Percentiles rank a stretch among this genome's conserved stretches.
Evolutionary conservation across 1,140 invertebrate genomes (phyloP).

Genomic region (Saccostrea echinata): DNA sequence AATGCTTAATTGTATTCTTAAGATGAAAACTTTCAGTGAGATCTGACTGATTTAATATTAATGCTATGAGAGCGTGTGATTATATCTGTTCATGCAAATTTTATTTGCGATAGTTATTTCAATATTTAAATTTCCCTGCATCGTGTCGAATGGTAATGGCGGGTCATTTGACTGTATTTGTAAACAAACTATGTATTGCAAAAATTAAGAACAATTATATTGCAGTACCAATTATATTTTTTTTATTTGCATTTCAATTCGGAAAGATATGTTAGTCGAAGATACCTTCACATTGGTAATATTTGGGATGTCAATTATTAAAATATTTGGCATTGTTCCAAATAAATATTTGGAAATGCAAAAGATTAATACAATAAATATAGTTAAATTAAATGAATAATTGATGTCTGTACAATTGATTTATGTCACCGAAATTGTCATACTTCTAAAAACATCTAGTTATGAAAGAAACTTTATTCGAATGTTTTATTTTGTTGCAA

Average conservation of each 20-base stretch:
- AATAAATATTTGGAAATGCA: neutral
- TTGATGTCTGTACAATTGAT: no score
- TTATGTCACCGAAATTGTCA: no score
- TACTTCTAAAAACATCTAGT: no score
- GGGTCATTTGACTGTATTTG: conserved; percentile 62
- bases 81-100: neutral
- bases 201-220: neutral
- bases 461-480: no score
- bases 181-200: neutral
- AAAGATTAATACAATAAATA: neutral
- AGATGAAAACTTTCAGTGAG: neutral
- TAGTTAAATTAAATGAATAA: no score
- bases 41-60: neutral
- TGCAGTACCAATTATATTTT: no score
- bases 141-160: conserved; percentile 63
- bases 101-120: conserved; percentile 40
- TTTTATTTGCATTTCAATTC: no score
- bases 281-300: no score
- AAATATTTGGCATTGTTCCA: neutral
- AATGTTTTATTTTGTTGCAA: no score
- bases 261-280: no score
- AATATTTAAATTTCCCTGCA: conserved; percentile 78
- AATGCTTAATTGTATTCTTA: neutral
- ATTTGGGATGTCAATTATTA: no score
- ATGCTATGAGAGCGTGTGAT: neutral